Percentiles rank a stretch among this genome's conserved stretches.
phyloP scores from a whole-genome alignment of 2,797 vertebrate genomes.

The Myiothlypis coronata region DNA sequence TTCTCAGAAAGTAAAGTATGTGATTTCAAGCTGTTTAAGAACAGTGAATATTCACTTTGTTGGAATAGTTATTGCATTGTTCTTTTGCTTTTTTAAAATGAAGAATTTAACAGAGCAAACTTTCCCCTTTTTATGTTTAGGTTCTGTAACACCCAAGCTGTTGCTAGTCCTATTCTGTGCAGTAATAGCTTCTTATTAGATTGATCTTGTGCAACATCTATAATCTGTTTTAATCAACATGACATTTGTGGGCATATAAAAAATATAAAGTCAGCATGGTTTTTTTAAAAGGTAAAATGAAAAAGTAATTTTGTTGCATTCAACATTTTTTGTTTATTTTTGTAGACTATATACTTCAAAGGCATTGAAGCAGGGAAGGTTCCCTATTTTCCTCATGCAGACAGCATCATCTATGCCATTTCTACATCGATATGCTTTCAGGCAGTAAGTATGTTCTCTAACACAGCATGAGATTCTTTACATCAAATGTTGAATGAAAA shows the following conservation, averaged over 20 bases:
- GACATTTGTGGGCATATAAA: background rate
- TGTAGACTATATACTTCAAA: slow-evolving; percentile 96
- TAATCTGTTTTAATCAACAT: background rate
- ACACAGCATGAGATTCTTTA: background rate
- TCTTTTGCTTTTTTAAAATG: background rate
- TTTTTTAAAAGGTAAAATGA: background rate
- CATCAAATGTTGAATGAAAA: background rate
- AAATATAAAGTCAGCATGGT: background rate
- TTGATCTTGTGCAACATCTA: background rate
- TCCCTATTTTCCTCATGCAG: slow-evolving; percentile 95
- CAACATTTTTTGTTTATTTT: slow-evolving; percentile 8
- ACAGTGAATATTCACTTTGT: slow-evolving; percentile 47
- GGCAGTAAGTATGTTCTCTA: slow-evolving; percentile 83
- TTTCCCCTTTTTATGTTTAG: background rate
- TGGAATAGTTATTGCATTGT: background rate
- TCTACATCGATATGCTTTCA: slow-evolving; percentile 98
- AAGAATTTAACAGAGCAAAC: background rate
- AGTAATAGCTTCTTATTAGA: background rate
- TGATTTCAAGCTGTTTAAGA: slow-evolving; percentile 57
- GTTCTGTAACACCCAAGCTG: background rate
- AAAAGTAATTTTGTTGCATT: background rate
- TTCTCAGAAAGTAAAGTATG: slow-evolving; percentile 56
- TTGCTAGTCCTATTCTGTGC: background rate
- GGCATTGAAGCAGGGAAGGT: slow-evolving; percentile 94
- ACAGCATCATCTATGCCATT: slow-evolving; percentile 92